These are phyloP conservation scores for Ostrea denselamellosa DNA, from an alignment of 1,140 invertebrate genomes.

Conservation along the genomic window DNA sequence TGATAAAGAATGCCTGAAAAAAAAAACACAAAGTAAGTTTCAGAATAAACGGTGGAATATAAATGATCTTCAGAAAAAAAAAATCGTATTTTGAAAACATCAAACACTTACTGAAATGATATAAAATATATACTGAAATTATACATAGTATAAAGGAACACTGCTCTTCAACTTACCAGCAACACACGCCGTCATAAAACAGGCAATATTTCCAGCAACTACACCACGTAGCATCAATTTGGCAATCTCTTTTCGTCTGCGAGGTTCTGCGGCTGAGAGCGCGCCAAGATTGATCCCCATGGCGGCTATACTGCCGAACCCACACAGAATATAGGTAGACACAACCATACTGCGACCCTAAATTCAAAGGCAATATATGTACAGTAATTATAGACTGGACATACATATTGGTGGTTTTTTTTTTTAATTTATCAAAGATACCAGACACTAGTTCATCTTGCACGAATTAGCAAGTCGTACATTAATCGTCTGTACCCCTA, in stretches of 20 bases:
- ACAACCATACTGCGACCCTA: constrained; percentile 57
- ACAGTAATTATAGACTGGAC: too few species aligned
- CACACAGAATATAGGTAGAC: constrained; percentile 63
- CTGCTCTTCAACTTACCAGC: constrained; percentile 50
- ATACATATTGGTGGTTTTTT: too few species aligned
- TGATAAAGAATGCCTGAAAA: constrained; percentile 29
- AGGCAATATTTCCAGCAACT: constrained; percentile 61
- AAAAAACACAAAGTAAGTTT: background rate
- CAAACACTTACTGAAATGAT: background rate
- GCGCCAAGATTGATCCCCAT: constrained; percentile 64
- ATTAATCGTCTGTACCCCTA: too few species aligned
- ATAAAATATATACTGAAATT: background rate
- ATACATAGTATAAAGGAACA: background rate
- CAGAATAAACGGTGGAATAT: too few species aligned
- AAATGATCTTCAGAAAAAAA: too few species aligned
- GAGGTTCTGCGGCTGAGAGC: constrained; percentile 56
- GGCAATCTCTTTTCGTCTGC: constrained; percentile 54
- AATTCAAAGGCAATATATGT: background rate
- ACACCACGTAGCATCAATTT: constrained; percentile 55
- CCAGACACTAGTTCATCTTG: too few species aligned
- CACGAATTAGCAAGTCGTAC: too few species aligned
- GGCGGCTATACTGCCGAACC: constrained; percentile 64
- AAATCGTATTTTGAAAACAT: too few species aligned
- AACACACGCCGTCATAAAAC: constrained; percentile 64
- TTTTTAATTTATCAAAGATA: too few species aligned